These are phyloP conservation scores for Melieria picta DNA, from an alignment of 2,888 invertebrate genomes.

Conservation along the genomic window DNA sequence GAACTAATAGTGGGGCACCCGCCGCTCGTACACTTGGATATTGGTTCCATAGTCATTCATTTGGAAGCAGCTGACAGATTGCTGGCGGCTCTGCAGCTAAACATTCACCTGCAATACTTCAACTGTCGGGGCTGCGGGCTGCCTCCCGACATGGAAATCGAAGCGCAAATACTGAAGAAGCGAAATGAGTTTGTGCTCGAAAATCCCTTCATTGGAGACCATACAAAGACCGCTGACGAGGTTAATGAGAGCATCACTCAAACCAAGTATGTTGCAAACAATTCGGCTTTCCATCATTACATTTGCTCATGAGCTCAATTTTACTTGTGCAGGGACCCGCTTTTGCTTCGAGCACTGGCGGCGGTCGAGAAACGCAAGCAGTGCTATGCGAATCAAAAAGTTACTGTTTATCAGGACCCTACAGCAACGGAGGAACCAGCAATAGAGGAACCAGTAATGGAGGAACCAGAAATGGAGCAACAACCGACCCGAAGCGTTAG, in stretches of 20 bases:
- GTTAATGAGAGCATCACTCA: constrained; percentile 44
- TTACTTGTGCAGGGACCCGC: too few species aligned
- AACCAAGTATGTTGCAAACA: constrained; percentile 38
- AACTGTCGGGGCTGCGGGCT: constrained; percentile 54
- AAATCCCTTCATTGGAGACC: constrained; percentile 48
- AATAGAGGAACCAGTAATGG: too few species aligned
- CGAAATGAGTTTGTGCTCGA: constrained; percentile 50
- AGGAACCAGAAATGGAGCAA: too few species aligned
- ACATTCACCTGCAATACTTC: constrained; percentile 46
- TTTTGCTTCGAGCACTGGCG: too few species aligned
- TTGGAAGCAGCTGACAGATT: constrained; percentile 34
- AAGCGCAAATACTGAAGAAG: constrained; percentile 51
- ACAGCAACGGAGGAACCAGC: too few species aligned
- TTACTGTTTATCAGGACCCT: too few species aligned
- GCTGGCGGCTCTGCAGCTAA: constrained; percentile 47
- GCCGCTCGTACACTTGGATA: constrained; percentile 45
- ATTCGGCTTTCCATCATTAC: background rate
- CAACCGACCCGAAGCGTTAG: too few species aligned
- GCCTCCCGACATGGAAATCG: constrained; percentile 49
- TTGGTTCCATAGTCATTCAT: constrained; percentile 47
- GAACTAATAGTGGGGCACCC: constrained; percentile 49
- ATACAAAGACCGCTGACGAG: constrained; percentile 44
- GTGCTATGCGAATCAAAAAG: too few species aligned
- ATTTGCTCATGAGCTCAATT: background rate
- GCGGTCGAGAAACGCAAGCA: too few species aligned